These are phyloP conservation scores for Lysandra bellargus DNA, from an alignment of 2,888 invertebrate genomes.

Conservation along the genomic window DNA sequence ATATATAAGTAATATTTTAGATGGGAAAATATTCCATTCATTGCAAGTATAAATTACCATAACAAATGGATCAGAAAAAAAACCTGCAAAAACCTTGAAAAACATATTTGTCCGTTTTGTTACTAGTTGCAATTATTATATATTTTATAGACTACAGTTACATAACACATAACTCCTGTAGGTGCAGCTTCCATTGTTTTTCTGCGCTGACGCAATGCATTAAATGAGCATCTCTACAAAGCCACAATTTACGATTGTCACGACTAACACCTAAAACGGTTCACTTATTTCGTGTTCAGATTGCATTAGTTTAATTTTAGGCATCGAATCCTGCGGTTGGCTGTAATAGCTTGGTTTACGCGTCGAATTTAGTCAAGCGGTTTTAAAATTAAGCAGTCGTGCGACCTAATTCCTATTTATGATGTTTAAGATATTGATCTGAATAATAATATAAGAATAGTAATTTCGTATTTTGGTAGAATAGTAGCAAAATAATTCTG, in stretches of 20 bases:
- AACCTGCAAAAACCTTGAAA: neutral
- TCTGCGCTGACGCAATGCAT: neutral
- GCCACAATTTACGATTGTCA: conserved; percentile 43
- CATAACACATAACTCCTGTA: neutral
- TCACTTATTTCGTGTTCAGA: conserved; percentile 60
- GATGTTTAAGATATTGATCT: conserved; percentile 40
- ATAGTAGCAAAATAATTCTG: neutral
- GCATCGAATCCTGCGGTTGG: conserved; percentile 57
- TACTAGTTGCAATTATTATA: too few species aligned
- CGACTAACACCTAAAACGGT: conserved; percentile 50
- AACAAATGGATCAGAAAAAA: neutral
- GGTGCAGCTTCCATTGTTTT: neutral
- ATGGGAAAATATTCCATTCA: neutral
- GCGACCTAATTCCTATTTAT: conserved; percentile 29
- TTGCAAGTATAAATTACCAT: neutral
- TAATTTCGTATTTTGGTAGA: neutral
- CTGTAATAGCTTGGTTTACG: conserved; percentile 67
- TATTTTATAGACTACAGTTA: too few species aligned
- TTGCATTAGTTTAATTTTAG: conserved; percentile 66
- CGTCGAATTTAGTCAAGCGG: conserved; percentile 54
- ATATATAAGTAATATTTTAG: neutral
- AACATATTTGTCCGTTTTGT: neutral
- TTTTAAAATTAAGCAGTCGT: conserved; percentile 23
- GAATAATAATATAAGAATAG: neutral
- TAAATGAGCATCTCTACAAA: conserved; percentile 30